Conservation (phyloP, 2,888 invertebrate genomes). For the Tridacna crocea region DNA sequence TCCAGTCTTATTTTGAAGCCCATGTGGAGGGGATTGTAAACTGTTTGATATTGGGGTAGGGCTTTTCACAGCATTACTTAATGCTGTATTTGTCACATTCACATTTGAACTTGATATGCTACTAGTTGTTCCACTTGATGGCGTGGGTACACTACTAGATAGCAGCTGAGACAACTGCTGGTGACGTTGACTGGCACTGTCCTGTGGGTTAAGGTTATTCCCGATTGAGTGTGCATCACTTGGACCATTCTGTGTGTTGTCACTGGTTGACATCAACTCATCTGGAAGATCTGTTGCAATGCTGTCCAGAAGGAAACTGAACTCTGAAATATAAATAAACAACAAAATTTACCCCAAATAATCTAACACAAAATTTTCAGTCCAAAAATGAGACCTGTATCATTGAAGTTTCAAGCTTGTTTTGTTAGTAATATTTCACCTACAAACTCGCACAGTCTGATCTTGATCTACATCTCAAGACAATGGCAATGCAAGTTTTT, state of each 20-base stretch:
- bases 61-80: conserved; percentile 77
- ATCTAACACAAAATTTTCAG: neutral
- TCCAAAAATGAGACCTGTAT: neutral
- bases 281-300: conserved; percentile 80
- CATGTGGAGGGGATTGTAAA: conserved; percentile 79
- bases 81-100: conserved; percentile 64
- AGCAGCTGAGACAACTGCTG: conserved; percentile 78
- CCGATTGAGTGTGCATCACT: conserved; percentile 58
- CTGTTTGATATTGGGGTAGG: conserved; percentile 75
- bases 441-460: no score
- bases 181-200: conserved; percentile 74
- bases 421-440: no score
- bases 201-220: conserved; percentile 54
- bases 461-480: no score
- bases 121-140: conserved; percentile 80
- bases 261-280: conserved; percentile 76
- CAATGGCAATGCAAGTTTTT: no score
- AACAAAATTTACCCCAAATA: neutral
- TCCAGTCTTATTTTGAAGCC: conserved; percentile 67
- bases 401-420: no score
- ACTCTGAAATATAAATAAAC: conserved; percentile 61
- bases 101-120: conserved; percentile 65
- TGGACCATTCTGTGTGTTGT: conserved; percentile 72
- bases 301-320: conserved; percentile 64
- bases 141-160: conserved; percentile 71